Evolutionary conservation across 2,797 vertebrate genomes (phyloP).

Genomic region (Linurgus olivaceus): DNA sequence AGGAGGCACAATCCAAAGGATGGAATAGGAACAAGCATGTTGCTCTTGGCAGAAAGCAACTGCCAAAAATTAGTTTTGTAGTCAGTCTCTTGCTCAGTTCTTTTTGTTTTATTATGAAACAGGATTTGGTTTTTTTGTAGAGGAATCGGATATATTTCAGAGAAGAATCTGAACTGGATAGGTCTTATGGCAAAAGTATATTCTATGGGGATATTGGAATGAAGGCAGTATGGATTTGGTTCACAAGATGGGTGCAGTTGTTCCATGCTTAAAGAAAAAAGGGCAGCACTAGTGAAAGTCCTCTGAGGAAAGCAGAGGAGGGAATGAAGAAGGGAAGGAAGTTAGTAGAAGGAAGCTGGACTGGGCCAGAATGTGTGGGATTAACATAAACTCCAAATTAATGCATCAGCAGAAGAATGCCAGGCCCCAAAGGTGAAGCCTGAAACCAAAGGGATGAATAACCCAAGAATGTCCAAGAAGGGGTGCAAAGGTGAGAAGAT

Average conservation of each 20-base stretch:
- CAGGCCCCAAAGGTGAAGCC: neutral
- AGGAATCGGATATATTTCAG: neutral
- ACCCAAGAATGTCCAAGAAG: neutral
- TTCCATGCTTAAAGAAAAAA: neutral
- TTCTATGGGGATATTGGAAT: neutral
- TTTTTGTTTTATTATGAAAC: conserved; percentile 47
- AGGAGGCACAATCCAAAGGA: neutral
- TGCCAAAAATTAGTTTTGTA: neutral
- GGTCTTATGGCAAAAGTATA: neutral
- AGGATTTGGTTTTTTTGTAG: neutral
- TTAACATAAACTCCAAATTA: neutral
- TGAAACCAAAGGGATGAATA: neutral
- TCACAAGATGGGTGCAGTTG: neutral
- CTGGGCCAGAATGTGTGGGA: neutral
- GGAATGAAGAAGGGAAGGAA: neutral
- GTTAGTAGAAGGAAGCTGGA: neutral
- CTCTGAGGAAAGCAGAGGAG: neutral
- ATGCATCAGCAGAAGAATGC: neutral
- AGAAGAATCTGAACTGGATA: neutral
- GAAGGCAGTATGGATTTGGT: neutral
- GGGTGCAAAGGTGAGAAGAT: neutral
- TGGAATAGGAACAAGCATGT: neutral
- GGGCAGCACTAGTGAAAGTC: neutral
- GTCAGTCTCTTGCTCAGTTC: neutral
- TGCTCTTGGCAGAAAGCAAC: conserved; percentile 45